Conservation (phyloP, 2,113 vertebrate species). For the Lophura nycthemera region DNA sequence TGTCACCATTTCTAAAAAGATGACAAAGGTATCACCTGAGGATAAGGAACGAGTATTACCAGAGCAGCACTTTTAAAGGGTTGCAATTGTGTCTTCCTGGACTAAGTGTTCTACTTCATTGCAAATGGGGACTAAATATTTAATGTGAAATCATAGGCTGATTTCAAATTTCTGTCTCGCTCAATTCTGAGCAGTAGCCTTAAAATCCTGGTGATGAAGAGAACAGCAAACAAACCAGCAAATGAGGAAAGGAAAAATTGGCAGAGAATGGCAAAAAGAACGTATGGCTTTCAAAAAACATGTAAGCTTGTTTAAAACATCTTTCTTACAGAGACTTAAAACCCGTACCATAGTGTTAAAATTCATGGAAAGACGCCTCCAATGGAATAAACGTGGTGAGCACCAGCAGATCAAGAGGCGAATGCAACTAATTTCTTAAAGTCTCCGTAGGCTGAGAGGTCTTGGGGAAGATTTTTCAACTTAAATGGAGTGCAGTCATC, state of each 20-base stretch:
- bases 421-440: not conserved
- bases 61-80: not conserved
- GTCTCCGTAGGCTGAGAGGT: slow-evolving; percentile 43
- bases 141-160: not conserved
- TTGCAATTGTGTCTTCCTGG: not conserved
- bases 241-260: not conserved
- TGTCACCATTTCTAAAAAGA: slow-evolving; percentile 28
- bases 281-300: not conserved
- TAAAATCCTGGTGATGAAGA: not conserved
- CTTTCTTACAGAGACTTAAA: not conserved
- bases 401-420: not conserved
- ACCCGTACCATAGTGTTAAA: not conserved
- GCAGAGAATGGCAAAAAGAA: slow-evolving; percentile 11
- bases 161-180: not conserved
- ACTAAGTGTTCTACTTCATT: not conserved
- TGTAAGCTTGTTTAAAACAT: not conserved
- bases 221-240: not conserved
- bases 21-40: slow-evolving; percentile 37
- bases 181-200: not conserved
- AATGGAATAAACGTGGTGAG: not conserved
- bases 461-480: slow-evolving; percentile 72
- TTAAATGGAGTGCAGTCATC: slow-evolving; percentile 76
- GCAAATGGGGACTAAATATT: slow-evolving; percentile 35
- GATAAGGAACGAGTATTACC: not conserved
- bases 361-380: not conserved